Evolutionary conservation across 64 coral and sea anemone genomes (phyloP).

Genomic region (Dendronephthya gigantea): DNA sequence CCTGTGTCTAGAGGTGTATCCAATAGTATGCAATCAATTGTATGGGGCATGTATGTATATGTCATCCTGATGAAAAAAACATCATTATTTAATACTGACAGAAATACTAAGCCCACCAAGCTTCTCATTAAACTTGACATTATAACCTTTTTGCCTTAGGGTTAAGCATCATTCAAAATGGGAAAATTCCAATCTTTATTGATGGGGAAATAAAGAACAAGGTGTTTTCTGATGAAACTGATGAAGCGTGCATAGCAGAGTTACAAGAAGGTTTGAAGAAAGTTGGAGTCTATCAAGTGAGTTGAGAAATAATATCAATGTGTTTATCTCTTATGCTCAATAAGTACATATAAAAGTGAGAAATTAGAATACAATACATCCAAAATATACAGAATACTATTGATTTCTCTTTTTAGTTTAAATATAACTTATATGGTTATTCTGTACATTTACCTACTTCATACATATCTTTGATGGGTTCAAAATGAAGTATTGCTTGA

Average conservation of each 20-base stretch:
- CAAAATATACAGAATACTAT: no score
- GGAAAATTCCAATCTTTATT: slow-evolving; percentile 25
- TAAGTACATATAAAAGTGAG: neutral
- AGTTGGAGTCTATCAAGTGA: neutral
- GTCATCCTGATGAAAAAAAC: no score
- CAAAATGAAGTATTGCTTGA: no score
- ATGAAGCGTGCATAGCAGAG: neutral
- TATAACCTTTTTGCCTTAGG: neutral
- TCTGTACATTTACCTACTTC: no score
- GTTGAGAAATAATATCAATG: neutral
- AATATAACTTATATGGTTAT: no score
- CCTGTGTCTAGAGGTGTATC: no score
- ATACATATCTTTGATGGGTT: no score
- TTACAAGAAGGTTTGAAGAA: slow-evolving; percentile 1
- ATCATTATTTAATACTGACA: neutral
- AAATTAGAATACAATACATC: neutral
- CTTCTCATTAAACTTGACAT: neutral
- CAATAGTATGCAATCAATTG: no score
- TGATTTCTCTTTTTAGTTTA: no score
- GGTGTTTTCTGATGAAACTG: neutral
- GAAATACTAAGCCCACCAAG: neutral
- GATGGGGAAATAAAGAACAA: slow-evolving; percentile 13
- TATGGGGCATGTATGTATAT: no score
- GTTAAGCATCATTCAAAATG: slow-evolving; percentile 35
- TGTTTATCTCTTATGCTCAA: no score